These are phyloP conservation scores for Halcyon senegalensis DNA, from an alignment of 2,113 vertebrate species.

Conservation along the genomic window DNA sequence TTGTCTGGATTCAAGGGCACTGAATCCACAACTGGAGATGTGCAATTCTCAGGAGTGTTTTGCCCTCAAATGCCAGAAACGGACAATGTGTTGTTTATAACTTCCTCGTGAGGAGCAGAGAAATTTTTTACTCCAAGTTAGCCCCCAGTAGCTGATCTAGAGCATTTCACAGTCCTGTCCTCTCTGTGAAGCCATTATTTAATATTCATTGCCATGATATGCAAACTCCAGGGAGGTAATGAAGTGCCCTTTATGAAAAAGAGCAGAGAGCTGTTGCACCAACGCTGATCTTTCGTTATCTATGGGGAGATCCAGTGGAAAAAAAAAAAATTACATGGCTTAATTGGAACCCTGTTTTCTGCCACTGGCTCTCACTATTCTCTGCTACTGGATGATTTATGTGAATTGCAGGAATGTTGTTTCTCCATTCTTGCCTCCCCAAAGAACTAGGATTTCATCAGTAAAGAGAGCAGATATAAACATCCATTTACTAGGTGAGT, in stretches of 20 bases:
- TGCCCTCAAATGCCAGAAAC: not conserved
- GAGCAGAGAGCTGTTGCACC: not conserved
- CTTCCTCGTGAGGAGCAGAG: not conserved
- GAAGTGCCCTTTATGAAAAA: not conserved
- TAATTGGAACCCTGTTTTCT: constrained; percentile 35
- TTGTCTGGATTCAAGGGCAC: constrained; percentile 28
- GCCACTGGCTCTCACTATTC: not conserved
- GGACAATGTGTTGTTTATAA: not conserved
- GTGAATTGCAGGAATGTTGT: not conserved
- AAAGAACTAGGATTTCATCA: not conserved
- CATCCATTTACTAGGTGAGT: not conserved
- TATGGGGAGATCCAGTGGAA: not conserved
- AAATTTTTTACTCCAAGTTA: not conserved
- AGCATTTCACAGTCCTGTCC: not conserved
- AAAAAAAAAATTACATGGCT: not conserved
- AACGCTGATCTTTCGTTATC: not conserved
- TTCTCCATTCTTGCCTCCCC: not conserved
- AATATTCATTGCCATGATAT: not conserved
- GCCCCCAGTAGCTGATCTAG: not conserved
- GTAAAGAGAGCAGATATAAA: not conserved
- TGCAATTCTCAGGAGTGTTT: not conserved
- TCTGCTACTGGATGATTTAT: constrained; percentile 10
- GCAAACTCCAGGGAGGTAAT: not conserved
- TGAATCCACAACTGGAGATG: not conserved
- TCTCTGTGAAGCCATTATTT: not conserved